These are phyloP conservation scores for Chunga burmeisteri DNA, from an alignment of 2,113 vertebrate species.

Conservation along the genomic window DNA sequence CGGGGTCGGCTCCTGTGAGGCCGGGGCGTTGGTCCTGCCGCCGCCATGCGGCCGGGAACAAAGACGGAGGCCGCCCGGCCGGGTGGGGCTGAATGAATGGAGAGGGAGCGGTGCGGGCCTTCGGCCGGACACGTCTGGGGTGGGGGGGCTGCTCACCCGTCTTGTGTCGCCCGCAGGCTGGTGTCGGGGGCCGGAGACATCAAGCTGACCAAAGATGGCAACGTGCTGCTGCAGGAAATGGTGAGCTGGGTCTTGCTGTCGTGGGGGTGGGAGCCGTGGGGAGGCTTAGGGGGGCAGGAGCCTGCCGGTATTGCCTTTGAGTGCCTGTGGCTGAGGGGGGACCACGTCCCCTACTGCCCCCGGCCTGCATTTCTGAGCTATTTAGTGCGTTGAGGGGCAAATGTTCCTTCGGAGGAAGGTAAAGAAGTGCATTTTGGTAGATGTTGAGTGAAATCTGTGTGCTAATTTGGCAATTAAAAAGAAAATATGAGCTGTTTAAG, in stretches of 20 bases:
- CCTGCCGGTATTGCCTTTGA: too few relatives aligned
- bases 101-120: not conserved
- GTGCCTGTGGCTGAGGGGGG: not conserved
- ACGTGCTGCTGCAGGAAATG: constrained; percentile 96
- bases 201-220: constrained; percentile 98
- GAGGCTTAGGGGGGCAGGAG: not conserved
- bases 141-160: not conserved
- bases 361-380: rapidly evolving
- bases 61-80: constrained; percentile 13
- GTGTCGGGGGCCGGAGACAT: constrained; percentile 97
- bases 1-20: not conserved
- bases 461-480: not conserved
- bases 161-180: constrained; percentile 72
- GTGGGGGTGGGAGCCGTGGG: not conserved
- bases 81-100: not conserved
- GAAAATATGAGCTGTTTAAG: not conserved
- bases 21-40: not conserved
- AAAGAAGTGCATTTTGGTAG: too few relatives aligned
- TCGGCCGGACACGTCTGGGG: not conserved
- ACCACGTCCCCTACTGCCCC: rapidly evolving
- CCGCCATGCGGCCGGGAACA: not conserved
- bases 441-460: not conserved
- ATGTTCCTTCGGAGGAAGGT: rapidly evolving
- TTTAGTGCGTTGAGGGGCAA: rapidly evolving
- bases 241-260: constrained; percentile 67